Evolutionary conservation across 2,888 invertebrate species (phyloP).

Genomic region (Dione juno): DNA sequence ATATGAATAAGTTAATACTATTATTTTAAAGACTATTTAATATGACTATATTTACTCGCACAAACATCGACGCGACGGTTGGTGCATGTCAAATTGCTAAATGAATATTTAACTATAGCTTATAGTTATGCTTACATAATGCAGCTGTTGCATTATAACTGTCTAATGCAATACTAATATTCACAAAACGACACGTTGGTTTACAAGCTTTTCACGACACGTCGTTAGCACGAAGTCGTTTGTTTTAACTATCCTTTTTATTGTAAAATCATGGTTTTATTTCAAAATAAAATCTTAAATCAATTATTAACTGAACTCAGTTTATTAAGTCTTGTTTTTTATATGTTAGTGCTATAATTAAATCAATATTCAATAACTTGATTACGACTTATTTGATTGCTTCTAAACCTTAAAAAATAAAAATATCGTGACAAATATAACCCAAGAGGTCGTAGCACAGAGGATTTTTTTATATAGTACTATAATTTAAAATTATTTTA

Average conservation of each 20-base stretch:
- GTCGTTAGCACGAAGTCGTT: constrained; percentile 13
- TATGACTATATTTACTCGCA: not conserved
- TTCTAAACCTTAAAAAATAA: not conserved
- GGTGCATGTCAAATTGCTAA: constrained; percentile 45
- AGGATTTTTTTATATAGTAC: not conserved
- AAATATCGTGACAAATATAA: constrained; percentile 17
- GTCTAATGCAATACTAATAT: constrained; percentile 40
- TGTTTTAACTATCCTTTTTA: constrained; percentile 9
- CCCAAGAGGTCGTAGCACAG: not conserved
- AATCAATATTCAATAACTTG: not conserved
- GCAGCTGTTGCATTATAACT: constrained; percentile 29
- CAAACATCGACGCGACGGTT: constrained; percentile 29
- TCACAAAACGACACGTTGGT: constrained; percentile 13
- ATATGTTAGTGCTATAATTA: not conserved
- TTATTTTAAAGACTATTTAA: no score
- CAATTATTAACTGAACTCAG: not conserved
- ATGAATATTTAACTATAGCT: constrained; percentile 30
- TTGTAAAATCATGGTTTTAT: not conserved
- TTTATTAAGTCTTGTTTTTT: not conserved
- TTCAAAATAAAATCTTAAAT: not conserved
- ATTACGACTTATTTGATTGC: constrained; percentile 13
- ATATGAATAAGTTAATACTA: no score
- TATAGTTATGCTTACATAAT: constrained; percentile 40
- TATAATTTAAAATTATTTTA: not conserved
- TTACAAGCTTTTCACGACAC: constrained; percentile 3